These are phyloP conservation scores for Dipodomys stephensi DNA, from an alignment of 2,113 vertebrate species.

Conservation along the genomic window DNA sequence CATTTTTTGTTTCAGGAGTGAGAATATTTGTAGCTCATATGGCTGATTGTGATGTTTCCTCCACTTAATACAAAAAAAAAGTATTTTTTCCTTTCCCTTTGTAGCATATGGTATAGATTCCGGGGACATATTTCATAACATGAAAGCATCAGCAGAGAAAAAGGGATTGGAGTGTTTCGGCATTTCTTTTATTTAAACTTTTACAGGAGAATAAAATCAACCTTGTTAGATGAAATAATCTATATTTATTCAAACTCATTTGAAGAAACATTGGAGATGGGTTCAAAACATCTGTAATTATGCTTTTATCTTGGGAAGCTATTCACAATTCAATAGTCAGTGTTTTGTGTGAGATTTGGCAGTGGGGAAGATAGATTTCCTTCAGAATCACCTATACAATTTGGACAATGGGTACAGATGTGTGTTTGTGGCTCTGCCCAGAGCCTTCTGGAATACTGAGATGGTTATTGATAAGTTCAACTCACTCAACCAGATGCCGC, in stretches of 20 bases:
- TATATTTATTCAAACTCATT: conserved; percentile 78
- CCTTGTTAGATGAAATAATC: conserved; percentile 76
- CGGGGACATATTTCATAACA: conserved; percentile 75
- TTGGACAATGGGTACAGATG: neutral
- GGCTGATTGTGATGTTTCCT: conserved; percentile 62
- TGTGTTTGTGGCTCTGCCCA: neutral
- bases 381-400: neutral
- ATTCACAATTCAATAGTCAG: conserved; percentile 63
- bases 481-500: neutral
- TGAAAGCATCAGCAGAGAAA: conserved; percentile 69
- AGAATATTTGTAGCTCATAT: conserved; percentile 39
- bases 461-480: neutral
- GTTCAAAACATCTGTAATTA: conserved; percentile 81
- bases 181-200: conserved; percentile 79
- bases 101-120: conserved; percentile 64
- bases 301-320: conserved; percentile 70
- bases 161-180: conserved; percentile 80
- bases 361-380: conserved; percentile 22
- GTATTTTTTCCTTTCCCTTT: conserved; percentile 32
- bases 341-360: conserved; percentile 34
- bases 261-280: conserved; percentile 76
- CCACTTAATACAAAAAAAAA: neutral
- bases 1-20: conserved; percentile 56
- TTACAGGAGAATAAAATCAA: conserved; percentile 76
- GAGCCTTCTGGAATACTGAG: neutral